These are phyloP conservation scores for Percopsis transmontana DNA, from an alignment of 2,113 vertebrate genomes.

Conservation along the genomic window DNA sequence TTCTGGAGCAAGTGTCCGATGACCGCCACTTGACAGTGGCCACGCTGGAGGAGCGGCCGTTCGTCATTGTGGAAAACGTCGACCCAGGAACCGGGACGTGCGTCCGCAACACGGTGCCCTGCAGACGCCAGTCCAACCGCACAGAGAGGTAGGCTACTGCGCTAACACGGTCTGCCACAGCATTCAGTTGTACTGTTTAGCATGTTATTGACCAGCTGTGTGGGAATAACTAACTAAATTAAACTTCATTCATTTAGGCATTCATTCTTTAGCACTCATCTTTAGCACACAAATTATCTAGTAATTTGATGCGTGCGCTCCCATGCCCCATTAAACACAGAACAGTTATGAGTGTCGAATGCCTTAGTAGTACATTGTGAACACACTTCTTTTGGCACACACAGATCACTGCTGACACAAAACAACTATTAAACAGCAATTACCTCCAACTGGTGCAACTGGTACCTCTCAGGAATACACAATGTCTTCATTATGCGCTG, in stretches of 20 bases:
- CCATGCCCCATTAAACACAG: conserved; percentile 61
- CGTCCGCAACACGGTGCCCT: conserved; percentile 95
- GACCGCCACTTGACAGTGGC: conserved; percentile 94
- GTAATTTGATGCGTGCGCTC: conserved; percentile 16
- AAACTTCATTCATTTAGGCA: too few relatives aligned
- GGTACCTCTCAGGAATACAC: conserved; percentile 26
- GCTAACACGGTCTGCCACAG: not conserved
- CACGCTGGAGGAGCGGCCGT: conserved; percentile 95
- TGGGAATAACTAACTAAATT: too few relatives aligned
- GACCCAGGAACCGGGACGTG: conserved; percentile 91
- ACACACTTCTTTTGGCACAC: conserved; percentile 55
- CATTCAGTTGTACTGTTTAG: not conserved
- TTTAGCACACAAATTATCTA: too few relatives aligned
- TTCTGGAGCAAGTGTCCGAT: conserved; percentile 88
- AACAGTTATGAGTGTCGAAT: conserved; percentile 51
- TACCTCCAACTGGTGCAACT: conserved; percentile 40
- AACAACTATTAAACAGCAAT: conserved; percentile 58
- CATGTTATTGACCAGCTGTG: too few relatives aligned
- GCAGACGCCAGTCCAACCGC: conserved; percentile 90
- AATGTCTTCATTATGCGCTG: conserved; percentile 40
- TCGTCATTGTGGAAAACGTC: conserved; percentile 95
- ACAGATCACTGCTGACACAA: conserved; percentile 41
- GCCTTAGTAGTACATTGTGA: conserved; percentile 53
- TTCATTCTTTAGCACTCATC: too few relatives aligned
- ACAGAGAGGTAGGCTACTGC: conserved; percentile 85